Conservation (phyloP, 2,797 vertebrate species). For the Gorsachius magnificus region DNA sequence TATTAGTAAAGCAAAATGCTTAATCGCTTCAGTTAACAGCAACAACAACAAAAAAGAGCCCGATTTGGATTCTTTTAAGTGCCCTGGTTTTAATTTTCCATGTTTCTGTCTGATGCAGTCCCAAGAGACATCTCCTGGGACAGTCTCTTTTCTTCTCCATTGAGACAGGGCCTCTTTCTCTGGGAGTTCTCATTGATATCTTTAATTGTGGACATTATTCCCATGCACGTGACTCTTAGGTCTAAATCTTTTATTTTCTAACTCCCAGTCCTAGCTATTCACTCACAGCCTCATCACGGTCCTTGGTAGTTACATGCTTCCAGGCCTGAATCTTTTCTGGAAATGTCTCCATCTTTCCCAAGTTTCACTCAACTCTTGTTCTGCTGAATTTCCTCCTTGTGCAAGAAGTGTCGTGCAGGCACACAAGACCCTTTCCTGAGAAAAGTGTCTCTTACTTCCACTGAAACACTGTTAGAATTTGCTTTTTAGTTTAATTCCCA, state of each 20-base stretch:
- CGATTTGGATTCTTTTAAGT: constrained; percentile 33
- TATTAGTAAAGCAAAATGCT: constrained; percentile 48
- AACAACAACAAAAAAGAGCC: constrained; percentile 42
- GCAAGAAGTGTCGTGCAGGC: background rate
- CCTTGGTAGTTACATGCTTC: background rate
- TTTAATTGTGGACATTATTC: constrained; percentile 55
- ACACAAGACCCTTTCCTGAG: background rate
- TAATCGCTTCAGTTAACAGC: constrained; percentile 59
- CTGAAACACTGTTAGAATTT: background rate
- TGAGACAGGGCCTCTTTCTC: constrained; percentile 49
- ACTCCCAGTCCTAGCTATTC: background rate
- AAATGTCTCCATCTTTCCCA: background rate
- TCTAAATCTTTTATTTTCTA: constrained; percentile 21
- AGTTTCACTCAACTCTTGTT: background rate
- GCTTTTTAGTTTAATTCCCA: background rate
- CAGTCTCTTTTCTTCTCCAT: constrained; percentile 41
- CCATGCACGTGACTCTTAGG: background rate
- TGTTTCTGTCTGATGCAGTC: constrained; percentile 57
- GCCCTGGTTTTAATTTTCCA: background rate
- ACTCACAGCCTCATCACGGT: background rate
- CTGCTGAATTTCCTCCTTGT: background rate
- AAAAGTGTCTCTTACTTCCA: background rate
- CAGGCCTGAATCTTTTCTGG: background rate
- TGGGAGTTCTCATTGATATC: constrained; percentile 37
- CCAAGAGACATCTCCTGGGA: constrained; percentile 50